phyloP scores from a whole-genome alignment of 2,113 vertebrate genomes.

The Chrysemys picta region DNA sequence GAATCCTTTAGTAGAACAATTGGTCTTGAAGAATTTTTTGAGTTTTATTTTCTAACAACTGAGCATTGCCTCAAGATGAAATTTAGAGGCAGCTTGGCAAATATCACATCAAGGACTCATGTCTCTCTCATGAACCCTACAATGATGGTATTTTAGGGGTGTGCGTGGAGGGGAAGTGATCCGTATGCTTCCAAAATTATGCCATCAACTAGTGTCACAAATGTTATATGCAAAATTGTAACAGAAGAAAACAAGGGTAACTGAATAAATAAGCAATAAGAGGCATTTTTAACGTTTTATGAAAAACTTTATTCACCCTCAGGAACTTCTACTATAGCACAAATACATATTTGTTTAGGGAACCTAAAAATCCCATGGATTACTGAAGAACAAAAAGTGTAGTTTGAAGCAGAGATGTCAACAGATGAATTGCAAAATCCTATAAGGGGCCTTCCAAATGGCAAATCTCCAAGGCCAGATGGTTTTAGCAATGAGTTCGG shows the following conservation, averaged over 20 bases:
- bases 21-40: background rate
- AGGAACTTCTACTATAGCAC: background rate
- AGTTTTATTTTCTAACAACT: background rate
- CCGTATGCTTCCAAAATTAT: fast-evolving
- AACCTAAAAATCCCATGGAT: background rate
- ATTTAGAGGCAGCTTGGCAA: background rate
- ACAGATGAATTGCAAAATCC: background rate
- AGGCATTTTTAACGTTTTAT: background rate
- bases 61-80: background rate
- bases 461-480: background rate
- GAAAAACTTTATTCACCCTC: background rate
- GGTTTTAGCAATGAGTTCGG: background rate
- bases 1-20: background rate
- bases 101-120: background rate
- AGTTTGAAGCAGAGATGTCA: background rate
- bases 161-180: background rate
- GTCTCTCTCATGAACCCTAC: background rate
- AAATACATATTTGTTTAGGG: background rate
- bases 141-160: background rate
- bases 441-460: background rate
- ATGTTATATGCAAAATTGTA: background rate
- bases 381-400: background rate
- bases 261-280: background rate
- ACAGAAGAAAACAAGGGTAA: background rate
- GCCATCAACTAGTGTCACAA: background rate